phyloP scores from a whole-genome alignment of 2,888 invertebrate species.

The Galeopsomyia nigrocyanea region DNA sequence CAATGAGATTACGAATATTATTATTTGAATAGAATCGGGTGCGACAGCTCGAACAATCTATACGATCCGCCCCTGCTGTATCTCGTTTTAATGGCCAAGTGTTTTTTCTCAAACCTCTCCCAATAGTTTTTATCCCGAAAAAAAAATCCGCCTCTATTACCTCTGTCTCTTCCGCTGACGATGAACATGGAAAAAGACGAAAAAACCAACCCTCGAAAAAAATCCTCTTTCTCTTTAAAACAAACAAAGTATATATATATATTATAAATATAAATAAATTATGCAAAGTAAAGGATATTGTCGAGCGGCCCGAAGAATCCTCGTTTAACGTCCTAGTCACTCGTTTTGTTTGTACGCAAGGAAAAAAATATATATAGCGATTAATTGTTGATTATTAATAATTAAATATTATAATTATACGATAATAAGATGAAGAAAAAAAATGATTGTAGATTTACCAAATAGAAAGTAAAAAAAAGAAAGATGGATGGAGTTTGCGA shows the following conservation, averaged over 20 bases:
- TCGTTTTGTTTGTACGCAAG: conserved; percentile 48
- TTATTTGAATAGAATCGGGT: neutral
- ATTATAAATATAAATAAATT: conserved; percentile 3
- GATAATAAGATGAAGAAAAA: conserved; percentile 45
- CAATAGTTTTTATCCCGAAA: neutral
- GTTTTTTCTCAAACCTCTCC: conserved; percentile 14
- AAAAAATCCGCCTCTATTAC: neutral
- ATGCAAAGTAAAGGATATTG: conserved; percentile 40
- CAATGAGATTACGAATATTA: too few species aligned
- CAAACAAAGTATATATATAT: conserved; percentile 29
- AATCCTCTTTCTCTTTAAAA: conserved; percentile 34
- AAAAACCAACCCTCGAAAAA: conserved; percentile 22
- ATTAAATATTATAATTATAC: conserved; percentile 51
- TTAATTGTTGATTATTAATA: conserved; percentile 52
- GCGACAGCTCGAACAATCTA: conserved; percentile 6
- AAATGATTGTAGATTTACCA: conserved; percentile 48
- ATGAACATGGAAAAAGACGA: conserved; percentile 17
- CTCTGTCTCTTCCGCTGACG: conserved; percentile 16
- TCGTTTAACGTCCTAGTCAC: conserved; percentile 50
- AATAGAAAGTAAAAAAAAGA: conserved; percentile 42
- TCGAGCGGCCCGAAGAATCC: conserved; percentile 48
- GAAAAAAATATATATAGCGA: conserved; percentile 46
- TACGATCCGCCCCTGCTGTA: conserved; percentile 33
- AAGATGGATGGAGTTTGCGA: conserved; percentile 3
- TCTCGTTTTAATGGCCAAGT: conserved; percentile 31